These are phyloP conservation scores for Pseudomyrmex flavicornis DNA, from an alignment of 1,140 invertebrate genomes.

Conservation along the genomic window DNA sequence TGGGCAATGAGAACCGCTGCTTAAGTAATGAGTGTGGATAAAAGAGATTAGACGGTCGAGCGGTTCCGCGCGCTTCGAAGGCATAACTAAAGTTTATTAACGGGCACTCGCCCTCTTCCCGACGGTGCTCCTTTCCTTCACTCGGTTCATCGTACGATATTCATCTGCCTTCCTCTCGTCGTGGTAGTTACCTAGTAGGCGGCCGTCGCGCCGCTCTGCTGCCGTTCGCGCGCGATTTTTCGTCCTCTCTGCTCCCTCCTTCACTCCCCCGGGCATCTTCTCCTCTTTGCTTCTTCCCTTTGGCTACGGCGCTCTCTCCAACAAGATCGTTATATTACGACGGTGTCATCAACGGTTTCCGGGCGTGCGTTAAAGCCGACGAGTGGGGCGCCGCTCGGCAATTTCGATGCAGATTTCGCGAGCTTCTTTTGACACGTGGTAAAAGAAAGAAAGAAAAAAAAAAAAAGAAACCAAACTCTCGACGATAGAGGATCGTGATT, in stretches of 20 bases:
- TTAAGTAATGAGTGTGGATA: constrained; percentile 80
- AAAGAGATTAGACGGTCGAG: constrained; percentile 79
- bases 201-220: not conserved
- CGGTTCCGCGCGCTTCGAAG: constrained; percentile 69
- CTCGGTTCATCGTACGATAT: constrained; percentile 57
- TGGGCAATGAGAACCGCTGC: constrained; percentile 71
- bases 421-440: constrained; percentile 56
- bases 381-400: constrained; percentile 31
- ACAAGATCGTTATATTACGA: constrained; percentile 70
- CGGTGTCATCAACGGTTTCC: constrained; percentile 33
- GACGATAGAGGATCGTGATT: constrained; percentile 42
- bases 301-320: constrained; percentile 27
- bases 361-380: constrained; percentile 63
- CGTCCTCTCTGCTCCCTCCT: not conserved
- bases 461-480: no score
- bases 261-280: not conserved
- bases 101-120: constrained; percentile 58
- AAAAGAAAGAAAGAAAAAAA: constrained; percentile 2
- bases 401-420: constrained; percentile 71
- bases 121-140: constrained; percentile 31
- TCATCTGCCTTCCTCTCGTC: constrained; percentile 26
- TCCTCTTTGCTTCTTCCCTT: constrained; percentile 48
- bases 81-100: constrained; percentile 79
- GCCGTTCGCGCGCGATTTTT: constrained; percentile 28
- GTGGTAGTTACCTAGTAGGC: no score